Percentiles rank a stretch among this genome's conserved stretches.
These are phyloP conservation scores for Varanus komodoensis DNA, from an alignment of 2,113 vertebrate genomes.

Conservation along the genomic window DNA sequence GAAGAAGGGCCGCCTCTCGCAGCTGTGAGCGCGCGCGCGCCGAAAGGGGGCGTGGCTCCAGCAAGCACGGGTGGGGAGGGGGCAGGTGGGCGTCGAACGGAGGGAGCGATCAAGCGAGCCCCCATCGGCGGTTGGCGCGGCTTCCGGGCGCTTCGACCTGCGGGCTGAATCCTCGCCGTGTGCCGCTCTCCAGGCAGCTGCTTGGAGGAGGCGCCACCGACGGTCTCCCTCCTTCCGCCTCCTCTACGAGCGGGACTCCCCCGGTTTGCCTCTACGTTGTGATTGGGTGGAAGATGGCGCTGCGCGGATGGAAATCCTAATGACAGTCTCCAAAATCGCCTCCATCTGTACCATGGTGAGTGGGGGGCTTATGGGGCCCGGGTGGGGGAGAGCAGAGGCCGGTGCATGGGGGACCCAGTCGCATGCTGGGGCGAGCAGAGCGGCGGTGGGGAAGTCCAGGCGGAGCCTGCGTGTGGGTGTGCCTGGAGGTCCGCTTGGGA, in stretches of 20 bases:
- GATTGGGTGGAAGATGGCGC: slow-evolving; percentile 94
- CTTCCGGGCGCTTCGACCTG: neutral
- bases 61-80: too few species aligned
- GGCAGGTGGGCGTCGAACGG: neutral
- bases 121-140: neutral
- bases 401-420: too few species aligned
- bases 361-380: slow-evolving; percentile 6
- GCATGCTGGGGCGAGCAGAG: neutral
- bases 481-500: neutral
- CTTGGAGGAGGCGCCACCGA: slow-evolving; percentile 9
- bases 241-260: slow-evolving; percentile 52
- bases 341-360: slow-evolving; percentile 99
- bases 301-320: slow-evolving; percentile 98
- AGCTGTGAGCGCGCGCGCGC: neutral
- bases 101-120: neutral
- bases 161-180: neutral
- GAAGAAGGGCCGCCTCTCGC: neutral
- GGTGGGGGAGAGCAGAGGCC: too few species aligned
- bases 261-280: slow-evolving; percentile 71
- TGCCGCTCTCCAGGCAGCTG: neutral
- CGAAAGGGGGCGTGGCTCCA: neutral
- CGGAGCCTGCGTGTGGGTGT: neutral
- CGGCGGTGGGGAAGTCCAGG: neutral
- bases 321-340: slow-evolving; percentile 98
- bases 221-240: neutral